Evolutionary conservation across 1,140 invertebrate genomes (phyloP).

Genomic region (Radopholus similis): DNA sequence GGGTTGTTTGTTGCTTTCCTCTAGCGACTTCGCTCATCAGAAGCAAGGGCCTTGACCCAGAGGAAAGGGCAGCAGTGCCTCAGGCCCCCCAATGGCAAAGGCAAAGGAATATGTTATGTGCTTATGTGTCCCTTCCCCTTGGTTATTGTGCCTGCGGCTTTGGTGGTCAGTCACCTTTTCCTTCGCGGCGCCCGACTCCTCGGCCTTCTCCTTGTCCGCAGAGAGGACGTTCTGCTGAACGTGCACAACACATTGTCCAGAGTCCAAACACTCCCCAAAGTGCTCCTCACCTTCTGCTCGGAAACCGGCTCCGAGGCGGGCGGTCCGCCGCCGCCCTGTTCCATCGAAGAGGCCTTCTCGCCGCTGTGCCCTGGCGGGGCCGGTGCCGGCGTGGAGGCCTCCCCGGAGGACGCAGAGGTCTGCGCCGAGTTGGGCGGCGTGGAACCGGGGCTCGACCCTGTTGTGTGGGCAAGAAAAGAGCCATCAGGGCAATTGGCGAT

Average conservation of each 20-base stretch:
- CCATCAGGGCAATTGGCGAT: no score
- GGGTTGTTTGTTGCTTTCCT: no score
- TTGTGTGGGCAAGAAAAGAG: background rate
- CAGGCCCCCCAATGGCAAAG: background rate
- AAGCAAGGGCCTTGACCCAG: no score
- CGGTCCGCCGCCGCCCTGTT: background rate
- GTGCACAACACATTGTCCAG: background rate
- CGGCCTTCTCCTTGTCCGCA: constrained; percentile 10
- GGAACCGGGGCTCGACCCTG: background rate
- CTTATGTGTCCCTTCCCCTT: background rate
- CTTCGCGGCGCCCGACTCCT: background rate
- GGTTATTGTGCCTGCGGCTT: no score
- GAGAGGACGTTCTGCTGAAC: background rate
- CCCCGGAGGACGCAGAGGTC: background rate
- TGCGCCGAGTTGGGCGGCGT: background rate
- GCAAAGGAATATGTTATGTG: background rate
- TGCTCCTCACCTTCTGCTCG: constrained; percentile 8
- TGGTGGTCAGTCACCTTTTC: no score
- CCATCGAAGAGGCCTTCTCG: background rate
- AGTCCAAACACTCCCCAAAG: background rate
- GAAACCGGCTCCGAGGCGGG: background rate
- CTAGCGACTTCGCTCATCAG: no score
- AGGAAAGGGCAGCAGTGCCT: background rate
- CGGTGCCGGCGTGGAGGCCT: background rate
- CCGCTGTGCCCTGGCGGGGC: background rate